phyloP scores from a whole-genome alignment of 2,888 invertebrate species.

The Pollenia labialis region DNA sequence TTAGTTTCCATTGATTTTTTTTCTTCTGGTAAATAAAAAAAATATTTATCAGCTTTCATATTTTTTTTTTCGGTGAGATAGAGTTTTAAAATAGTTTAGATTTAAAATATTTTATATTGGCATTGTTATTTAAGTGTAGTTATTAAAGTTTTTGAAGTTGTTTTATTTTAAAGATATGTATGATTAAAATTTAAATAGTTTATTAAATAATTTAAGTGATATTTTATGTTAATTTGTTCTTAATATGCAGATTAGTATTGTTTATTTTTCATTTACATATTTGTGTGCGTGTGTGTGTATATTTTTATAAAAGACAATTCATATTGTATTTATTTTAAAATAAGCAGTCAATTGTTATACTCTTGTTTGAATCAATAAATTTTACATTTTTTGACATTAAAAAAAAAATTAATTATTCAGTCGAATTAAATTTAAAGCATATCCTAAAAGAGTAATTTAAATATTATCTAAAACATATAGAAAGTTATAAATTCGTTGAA shows the following conservation, averaged over 20 bases:
- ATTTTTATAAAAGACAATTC: neutral
- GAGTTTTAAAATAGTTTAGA: slow-evolving; percentile 43
- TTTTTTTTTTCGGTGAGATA: slow-evolving; percentile 60
- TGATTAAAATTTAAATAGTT: slow-evolving; percentile 1
- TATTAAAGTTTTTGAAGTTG: neutral
- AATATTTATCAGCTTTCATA: slow-evolving; percentile 2
- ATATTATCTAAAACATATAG: too few species aligned
- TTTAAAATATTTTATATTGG: slow-evolving; percentile 43
- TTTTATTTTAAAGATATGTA: slow-evolving; percentile 32
- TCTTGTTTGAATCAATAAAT: too few species aligned
- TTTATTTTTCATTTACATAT: neutral
- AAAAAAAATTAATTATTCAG: too few species aligned
- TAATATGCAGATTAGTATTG: neutral
- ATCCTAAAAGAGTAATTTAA: too few species aligned
- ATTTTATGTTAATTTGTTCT: slow-evolving; percentile 2
- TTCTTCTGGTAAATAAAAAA: slow-evolving; percentile 20
- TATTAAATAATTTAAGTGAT: slow-evolving; percentile 12
- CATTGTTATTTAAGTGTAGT: slow-evolving; percentile 19
- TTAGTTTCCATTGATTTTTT: slow-evolving; percentile 40
- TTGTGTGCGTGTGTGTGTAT: neutral
- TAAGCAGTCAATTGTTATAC: neutral
- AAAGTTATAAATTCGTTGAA: too few species aligned
- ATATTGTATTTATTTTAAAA: neutral
- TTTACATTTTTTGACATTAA: too few species aligned
- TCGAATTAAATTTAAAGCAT: too few species aligned